These are phyloP conservation scores for Agapornis roseicollis DNA, from an alignment of 2,113 vertebrate species.

Conservation along the genomic window DNA sequence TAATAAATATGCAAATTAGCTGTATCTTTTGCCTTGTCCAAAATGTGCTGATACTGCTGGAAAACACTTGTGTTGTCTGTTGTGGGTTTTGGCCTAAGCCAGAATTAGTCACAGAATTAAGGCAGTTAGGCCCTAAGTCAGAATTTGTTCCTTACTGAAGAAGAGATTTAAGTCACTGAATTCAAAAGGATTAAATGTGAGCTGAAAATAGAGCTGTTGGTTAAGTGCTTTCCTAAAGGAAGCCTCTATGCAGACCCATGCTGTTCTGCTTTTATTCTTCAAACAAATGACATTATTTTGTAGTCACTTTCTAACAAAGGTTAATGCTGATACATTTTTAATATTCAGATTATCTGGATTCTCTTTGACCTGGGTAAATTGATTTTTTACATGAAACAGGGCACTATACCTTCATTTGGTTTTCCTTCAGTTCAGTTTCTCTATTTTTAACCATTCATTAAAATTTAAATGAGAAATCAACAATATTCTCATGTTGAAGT, in stretches of 20 bases:
- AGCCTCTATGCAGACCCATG: neutral
- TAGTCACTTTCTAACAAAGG: neutral
- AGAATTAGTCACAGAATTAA: neutral
- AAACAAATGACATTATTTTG: neutral
- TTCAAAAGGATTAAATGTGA: neutral
- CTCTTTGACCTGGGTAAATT: neutral
- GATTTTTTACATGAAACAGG: neutral
- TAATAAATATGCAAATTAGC: neutral
- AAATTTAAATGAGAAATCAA: conserved; percentile 16
- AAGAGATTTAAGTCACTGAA: neutral
- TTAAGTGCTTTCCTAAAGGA: neutral
- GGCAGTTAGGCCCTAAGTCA: neutral
- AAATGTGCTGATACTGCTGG: neutral
- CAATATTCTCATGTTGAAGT: neutral
- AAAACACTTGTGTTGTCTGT: neutral
- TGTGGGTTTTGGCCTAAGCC: neutral
- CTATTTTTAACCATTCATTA: neutral
- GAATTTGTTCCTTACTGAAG: neutral
- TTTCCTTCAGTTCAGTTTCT: neutral
- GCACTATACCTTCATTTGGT: neutral
- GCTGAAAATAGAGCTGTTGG: neutral
- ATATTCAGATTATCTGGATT: conserved; percentile 6
- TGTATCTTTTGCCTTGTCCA: neutral
- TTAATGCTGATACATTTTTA: neutral
- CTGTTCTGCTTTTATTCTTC: neutral